These are phyloP conservation scores for Drosophila melanosoma DNA, from an alignment of 2,888 invertebrate genomes.

Conservation along the genomic window DNA sequence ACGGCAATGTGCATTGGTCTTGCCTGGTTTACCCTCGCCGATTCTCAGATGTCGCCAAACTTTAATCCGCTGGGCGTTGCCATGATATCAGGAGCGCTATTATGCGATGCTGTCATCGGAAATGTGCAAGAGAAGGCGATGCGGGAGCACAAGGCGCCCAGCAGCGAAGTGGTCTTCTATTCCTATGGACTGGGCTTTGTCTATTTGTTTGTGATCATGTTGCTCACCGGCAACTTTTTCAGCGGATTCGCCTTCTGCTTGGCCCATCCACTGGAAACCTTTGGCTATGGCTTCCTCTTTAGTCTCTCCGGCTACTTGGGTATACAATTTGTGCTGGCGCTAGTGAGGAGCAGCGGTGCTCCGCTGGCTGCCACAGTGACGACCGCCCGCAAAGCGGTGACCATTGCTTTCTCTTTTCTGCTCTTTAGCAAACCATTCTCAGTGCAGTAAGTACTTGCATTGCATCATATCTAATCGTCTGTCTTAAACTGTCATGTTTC, in stretches of 20 bases:
- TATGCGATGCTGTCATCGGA: slow-evolving; percentile 98
- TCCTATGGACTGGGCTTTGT: slow-evolving; percentile 95
- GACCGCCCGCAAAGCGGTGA: slow-evolving; percentile 95
- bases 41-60: slow-evolving; percentile 91
- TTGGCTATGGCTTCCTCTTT: slow-evolving; percentile 93
- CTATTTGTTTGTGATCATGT: slow-evolving; percentile 91
- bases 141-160: slow-evolving; percentile 92
- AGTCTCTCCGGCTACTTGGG: slow-evolving; percentile 96
- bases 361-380: slow-evolving; percentile 97
- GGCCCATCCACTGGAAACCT: slow-evolving; percentile 90
- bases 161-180: slow-evolving; percentile 96
- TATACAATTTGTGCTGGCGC: slow-evolving; percentile 95
- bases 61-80: slow-evolving; percentile 89
- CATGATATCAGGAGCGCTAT: slow-evolving; percentile 92
- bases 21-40: slow-evolving; percentile 95
- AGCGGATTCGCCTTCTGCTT: slow-evolving; percentile 92
- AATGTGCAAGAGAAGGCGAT: slow-evolving; percentile 98
- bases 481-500: slow-evolving; percentile 1
- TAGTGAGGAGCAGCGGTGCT: slow-evolving; percentile 95
- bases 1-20: slow-evolving; percentile 94
- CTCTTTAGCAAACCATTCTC: slow-evolving; percentile 97
- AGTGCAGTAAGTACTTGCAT: slow-evolving; percentile 89
- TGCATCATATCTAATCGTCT: background rate
- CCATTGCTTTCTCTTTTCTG: slow-evolving; percentile 96
- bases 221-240: slow-evolving; percentile 90